Base-by-base conservation (phyloP, 2,113 vertebrate species). In the Corythoichthys intestinalis region DNA sequence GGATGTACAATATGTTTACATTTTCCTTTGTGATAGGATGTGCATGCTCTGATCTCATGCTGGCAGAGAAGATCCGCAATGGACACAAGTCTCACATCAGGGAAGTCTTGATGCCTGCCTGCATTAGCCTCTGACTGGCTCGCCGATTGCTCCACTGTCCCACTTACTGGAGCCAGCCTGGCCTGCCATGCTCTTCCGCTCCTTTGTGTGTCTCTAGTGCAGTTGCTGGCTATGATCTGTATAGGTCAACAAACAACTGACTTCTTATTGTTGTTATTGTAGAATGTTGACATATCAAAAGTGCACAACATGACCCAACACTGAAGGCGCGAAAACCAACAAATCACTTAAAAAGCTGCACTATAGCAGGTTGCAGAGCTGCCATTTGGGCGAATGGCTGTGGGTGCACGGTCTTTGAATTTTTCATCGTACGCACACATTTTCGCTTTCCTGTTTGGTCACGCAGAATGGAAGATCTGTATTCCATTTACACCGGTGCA, bases 1-100 rank as follows among this genome's bases (percentile, higher is more conserved):
- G 85, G 73, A 78, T 84, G 86, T 86, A 71, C 20, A 28, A 1
- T 28, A 28, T 28, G 20, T 28, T 28, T 73, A 20, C 20, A 81
- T 69, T 76, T 68, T 74, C 84, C 70, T 84, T 87, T 90, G 83
- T 89, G 88, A 91, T 87, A 71, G 72, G 65, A 85, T 80, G 81
- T 75, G 75, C 63, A 74, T 62, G 73, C 73, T 75, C 68, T 28
- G 77, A 76, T 78, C 85, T 80, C 83, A 77, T 17, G 73, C 70
- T 63, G 81, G 80, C 78, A 48, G 78, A 81, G 70, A 79, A 87
- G 74, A 70, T 80, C 73, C 69, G 44, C 48, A 39, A 74, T 35
- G 69, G 70, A 78, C 83, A 86, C 77, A 81, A 87, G 78, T 84
- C 35, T 70, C 81, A 82, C 86, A 88, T 90, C 86, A 89, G 79